Evolutionary conservation across 2,888 invertebrate species (phyloP), one percentile per base, ranked within the genome.

Genomic region (Andrena marginata): DNA sequence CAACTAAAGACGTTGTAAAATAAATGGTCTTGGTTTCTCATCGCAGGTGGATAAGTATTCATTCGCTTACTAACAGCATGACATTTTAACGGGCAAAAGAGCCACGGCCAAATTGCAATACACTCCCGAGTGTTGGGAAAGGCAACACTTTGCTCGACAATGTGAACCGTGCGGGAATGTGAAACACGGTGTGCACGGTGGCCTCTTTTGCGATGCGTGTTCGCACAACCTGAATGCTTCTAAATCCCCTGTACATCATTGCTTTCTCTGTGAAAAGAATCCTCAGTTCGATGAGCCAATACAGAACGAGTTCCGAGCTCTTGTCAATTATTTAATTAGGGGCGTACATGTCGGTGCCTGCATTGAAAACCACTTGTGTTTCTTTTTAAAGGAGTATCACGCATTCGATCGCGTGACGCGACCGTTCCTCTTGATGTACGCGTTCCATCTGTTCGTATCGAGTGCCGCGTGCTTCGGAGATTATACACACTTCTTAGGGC

Each of bases 21-120:
- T 84, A 87, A 86, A 80, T 76, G 77, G 75, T 85, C 67, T 80
- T 87, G 75, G 65, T 82, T 86, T 87, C 77, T 86, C 75, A 77
- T 67, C 72, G 29, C 68, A 82, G 68, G 70, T 82, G 73, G 65
- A 82, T 84, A 86, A 71, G 74, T 64, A 75, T 82, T 84, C 72
- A 80, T 83, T 87, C 77, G 85, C 89, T 90, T 90, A 91, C 92
- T 93, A 93, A 93, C 93, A 93, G 94, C 93, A 94, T 93, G 94
- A 92, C 93, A 93, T 92, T 93, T 88, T 80, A 62, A 72, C 67
- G 54, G 42, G 42, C 42, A 42, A 42, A 65, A 56, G 64, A 80
- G 76, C 70, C 60, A 49, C 1, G 62, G 62, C 13, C 59, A 23
- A 13, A 31, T 23, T 56, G 42, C 69, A 29, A 49, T 64, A 49